Evolutionary conservation across 2,888 invertebrate genomes (phyloP).

Genomic region (Chloromyia formosa): DNA sequence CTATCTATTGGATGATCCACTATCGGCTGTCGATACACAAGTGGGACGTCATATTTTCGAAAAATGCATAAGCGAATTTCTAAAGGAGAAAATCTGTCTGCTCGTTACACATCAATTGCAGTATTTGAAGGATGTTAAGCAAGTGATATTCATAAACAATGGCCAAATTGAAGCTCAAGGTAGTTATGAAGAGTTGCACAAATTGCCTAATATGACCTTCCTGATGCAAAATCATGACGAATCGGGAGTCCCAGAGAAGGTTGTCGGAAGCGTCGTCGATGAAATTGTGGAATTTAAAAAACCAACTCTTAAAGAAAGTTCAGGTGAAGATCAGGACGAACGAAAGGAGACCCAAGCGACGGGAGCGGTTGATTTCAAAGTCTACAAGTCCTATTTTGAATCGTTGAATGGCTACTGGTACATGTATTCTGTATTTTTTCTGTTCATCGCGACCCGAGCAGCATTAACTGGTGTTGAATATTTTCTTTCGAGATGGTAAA

Average conservation of each 20-base stretch:
- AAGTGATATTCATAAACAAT: constrained; percentile 67
- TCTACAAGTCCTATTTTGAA: constrained; percentile 69
- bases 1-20: constrained; percentile 80
- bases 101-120: constrained; percentile 77
- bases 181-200: constrained; percentile 64
- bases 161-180: constrained; percentile 62
- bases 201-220: constrained; percentile 67
- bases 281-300: constrained; percentile 55
- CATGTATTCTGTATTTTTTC: constrained; percentile 59
- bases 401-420: constrained; percentile 66
- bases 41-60: constrained; percentile 81
- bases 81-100: constrained; percentile 72
- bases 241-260: constrained; percentile 56
- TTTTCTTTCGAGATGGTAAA: constrained; percentile 78
- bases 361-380: constrained; percentile 71
- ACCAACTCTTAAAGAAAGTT: constrained; percentile 42
- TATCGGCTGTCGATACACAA: constrained; percentile 80
- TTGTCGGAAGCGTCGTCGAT: constrained; percentile 58
- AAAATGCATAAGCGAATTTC: constrained; percentile 71
- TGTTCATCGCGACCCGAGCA: constrained; percentile 70
- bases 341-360: constrained; percentile 70
- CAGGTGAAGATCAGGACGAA: constrained; percentile 61
- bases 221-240: constrained; percentile 57
- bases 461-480: constrained; percentile 75
- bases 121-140: constrained; percentile 68